phyloP scores from a whole-genome alignment of 2,797 vertebrate species.

The Rhinella marina region DNA sequence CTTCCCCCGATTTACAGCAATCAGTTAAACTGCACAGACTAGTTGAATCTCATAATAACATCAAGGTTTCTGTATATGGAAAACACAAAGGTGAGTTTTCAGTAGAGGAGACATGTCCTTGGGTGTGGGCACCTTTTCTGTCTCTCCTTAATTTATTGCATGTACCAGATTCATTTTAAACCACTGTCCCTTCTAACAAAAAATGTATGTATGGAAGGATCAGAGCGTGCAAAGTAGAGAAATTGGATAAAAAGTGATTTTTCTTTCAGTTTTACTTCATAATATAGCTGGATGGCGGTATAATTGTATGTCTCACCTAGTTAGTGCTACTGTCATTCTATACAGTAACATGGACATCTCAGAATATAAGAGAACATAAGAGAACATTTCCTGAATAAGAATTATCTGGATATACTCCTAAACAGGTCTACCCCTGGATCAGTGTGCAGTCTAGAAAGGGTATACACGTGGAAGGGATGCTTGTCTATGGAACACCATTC shows the following conservation, averaged over 20 bases:
- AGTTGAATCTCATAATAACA: constrained; percentile 78
- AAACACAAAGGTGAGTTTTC: constrained; percentile 73
- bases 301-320: too few species aligned
- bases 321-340: too few species aligned
- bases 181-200: neutral
- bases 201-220: neutral
- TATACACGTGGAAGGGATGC: neutral
- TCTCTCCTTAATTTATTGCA: neutral
- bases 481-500: too few species aligned
- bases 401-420: too few species aligned
- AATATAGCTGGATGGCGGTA: too few species aligned
- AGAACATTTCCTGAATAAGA: too few species aligned
- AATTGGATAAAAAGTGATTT: too few species aligned
- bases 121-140: neutral
- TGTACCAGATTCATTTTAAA: neutral
- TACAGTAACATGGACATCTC: too few species aligned
- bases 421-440: neutral
- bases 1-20: constrained; percentile 75
- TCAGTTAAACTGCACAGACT: constrained; percentile 78
- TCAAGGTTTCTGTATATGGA: constrained; percentile 73
- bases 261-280: too few species aligned
- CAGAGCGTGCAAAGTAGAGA: neutral
- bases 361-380: too few species aligned
- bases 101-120: neutral
- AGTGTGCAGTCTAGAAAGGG: neutral